Conservation (phyloP, 2,797 vertebrate species). For the Lophius americanus region DNA sequence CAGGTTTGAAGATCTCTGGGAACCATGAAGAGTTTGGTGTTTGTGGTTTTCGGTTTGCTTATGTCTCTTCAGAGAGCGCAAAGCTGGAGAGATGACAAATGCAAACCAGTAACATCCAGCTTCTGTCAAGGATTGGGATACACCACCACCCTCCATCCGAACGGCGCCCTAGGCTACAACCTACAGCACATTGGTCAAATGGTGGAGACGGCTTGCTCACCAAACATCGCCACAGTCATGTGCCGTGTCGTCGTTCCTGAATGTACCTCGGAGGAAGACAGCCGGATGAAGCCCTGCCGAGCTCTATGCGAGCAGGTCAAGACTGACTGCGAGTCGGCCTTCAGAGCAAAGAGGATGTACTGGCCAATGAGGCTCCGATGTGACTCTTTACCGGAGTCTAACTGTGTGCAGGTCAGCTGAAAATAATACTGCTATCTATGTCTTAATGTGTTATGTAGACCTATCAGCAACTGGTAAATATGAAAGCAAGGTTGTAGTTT, state of each 20-base stretch:
- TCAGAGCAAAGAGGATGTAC: constrained; percentile 39
- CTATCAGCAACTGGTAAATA: neutral
- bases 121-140: constrained; percentile 70
- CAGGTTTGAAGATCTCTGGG: neutral
- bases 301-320: constrained; percentile 69
- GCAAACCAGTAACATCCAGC: constrained; percentile 50
- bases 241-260: constrained; percentile 69
- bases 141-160: constrained; percentile 45
- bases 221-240: constrained; percentile 45
- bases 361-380: constrained; percentile 61
- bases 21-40: constrained; percentile 49
- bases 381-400: constrained; percentile 47
- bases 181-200: constrained; percentile 59
- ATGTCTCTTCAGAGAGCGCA: constrained; percentile 14
- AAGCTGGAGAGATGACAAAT: constrained; percentile 10
- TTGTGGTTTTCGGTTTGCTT: constrained; percentile 33
- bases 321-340: constrained; percentile 53
- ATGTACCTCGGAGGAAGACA: constrained; percentile 42
- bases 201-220: constrained; percentile 63
- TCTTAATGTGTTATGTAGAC: neutral
- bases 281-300: constrained; percentile 54
- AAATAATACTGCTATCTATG: neutral
- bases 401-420: constrained; percentile 57
- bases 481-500: too few relatives aligned
- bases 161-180: constrained; percentile 35